Conservation (phyloP, 2,113 vertebrate genomes). For the Tragelaphus imberbis region DNA sequence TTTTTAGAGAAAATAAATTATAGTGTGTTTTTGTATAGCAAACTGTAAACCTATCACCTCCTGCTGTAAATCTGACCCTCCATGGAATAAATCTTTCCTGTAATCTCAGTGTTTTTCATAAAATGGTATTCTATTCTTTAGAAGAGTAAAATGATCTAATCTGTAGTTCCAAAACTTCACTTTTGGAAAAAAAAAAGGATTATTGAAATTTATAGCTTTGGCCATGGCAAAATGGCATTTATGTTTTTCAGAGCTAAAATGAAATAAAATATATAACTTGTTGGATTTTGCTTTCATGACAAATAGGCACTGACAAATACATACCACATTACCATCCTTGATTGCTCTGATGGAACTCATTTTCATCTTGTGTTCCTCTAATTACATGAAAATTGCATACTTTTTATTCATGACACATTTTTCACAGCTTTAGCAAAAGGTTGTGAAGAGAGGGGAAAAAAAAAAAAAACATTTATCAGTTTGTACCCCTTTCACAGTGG, state of each 20-base stretch:
- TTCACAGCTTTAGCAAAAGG: slow-evolving; percentile 81
- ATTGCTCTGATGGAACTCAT: slow-evolving; percentile 87
- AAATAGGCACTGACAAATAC: slow-evolving; percentile 84
- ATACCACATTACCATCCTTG: slow-evolving; percentile 83
- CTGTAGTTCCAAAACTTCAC: neutral
- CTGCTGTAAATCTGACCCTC: slow-evolving; percentile 69
- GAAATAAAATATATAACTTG: slow-evolving; percentile 76
- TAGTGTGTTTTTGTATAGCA: slow-evolving; percentile 59
- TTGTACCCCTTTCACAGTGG: slow-evolving; percentile 71
- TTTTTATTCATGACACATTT: slow-evolving; percentile 88
- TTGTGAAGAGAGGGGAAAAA: slow-evolving; percentile 69
- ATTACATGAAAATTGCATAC: slow-evolving; percentile 87
- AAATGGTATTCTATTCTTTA: slow-evolving; percentile 14
- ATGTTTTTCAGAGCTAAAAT: slow-evolving; percentile 68
- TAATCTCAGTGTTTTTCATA: slow-evolving; percentile 61
- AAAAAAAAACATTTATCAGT: slow-evolving; percentile 76
- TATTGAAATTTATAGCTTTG: slow-evolving; percentile 33
- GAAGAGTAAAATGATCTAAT: slow-evolving; percentile 43
- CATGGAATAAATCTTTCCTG: slow-evolving; percentile 64
- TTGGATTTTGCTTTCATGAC: slow-evolving; percentile 81
- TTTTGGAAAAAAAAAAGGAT: neutral
- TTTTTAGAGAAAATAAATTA: slow-evolving; percentile 76
- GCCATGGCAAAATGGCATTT: slow-evolving; percentile 50
- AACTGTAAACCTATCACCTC: slow-evolving; percentile 73
- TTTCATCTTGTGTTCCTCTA: slow-evolving; percentile 86